Evolutionary conservation across 92 coral and sea anemone genomes (phyloP).

Genomic region (Muricea muricata): DNA sequence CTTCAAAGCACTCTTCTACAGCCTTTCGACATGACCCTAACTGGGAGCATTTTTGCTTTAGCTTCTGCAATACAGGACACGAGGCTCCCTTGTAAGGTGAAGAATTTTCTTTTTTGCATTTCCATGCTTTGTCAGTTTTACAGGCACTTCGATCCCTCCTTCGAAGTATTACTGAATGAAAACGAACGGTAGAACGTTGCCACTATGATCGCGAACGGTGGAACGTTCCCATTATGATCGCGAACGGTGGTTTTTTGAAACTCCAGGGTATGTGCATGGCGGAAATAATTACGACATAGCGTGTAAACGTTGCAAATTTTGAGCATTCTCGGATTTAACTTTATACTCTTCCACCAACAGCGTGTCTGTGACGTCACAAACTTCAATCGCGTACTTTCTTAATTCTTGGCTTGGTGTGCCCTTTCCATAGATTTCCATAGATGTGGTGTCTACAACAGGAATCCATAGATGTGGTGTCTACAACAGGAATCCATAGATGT

Average conservation of each 20-base stretch:
- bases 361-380: no score
- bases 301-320: conserved; percentile 53
- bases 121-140: no score
- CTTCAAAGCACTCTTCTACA: no score
- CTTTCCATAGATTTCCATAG: no score
- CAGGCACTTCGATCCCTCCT: no score
- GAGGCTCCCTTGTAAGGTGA: conserved; percentile 59
- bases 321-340: conserved; percentile 29
- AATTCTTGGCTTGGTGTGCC: conserved; percentile 63
- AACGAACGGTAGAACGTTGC: conserved; percentile 53
- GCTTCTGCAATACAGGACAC: conserved; percentile 46
- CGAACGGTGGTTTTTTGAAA: conserved; percentile 62
- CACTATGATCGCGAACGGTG: conserved; percentile 53
- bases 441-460: no score
- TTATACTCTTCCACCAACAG: neutral
- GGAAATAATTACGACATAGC: conserved; percentile 58
- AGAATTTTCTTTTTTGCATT: conserved; percentile 58
- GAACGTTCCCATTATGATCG: no score
- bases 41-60: conserved; percentile 45
- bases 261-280: conserved; percentile 55
- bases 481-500: no score
- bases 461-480: no score
- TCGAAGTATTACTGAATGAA: no score
- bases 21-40: conserved; percentile 53
- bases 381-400: no score